Evolutionary conservation across 2,113 vertebrate genomes (phyloP).

Genomic region (Brachyhypopomus gauderio): DNA sequence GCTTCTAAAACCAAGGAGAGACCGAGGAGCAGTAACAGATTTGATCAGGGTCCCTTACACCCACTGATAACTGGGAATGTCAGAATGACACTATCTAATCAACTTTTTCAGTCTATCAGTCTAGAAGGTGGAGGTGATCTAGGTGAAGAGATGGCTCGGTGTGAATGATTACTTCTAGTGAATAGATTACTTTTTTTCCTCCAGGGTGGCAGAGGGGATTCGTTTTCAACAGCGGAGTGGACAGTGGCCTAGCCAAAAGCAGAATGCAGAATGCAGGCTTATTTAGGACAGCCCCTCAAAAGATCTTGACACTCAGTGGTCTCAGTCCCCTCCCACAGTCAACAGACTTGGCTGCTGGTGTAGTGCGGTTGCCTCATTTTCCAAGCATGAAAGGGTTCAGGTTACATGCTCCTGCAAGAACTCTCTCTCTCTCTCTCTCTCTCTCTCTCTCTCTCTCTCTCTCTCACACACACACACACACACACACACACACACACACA

Average conservation of each 20-base stretch:
- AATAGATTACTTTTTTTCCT: background rate
- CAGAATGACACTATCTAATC: background rate
- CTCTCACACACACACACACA: no score
- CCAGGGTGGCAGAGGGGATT: background rate
- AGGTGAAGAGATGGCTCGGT: background rate
- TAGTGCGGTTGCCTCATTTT: slow-evolving; percentile 57
- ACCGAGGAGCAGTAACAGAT: slow-evolving; percentile 12
- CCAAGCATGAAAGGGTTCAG: slow-evolving; percentile 57
- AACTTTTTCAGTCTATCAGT: background rate
- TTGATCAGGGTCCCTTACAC: background rate
- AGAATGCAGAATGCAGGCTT: slow-evolving; percentile 26
- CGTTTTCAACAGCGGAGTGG: slow-evolving; percentile 23
- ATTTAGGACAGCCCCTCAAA: slow-evolving; percentile 54
- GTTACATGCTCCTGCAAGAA: slow-evolving; percentile 46
- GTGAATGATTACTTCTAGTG: background rate
- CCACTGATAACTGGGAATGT: background rate
- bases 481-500: no score
- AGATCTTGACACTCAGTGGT: slow-evolving; percentile 59
- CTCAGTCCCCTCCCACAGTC: slow-evolving; percentile 25
- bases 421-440: no score
- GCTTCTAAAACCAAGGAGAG: slow-evolving; percentile 32
- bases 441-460: no score
- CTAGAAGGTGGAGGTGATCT: background rate
- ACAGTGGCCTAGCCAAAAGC: slow-evolving; percentile 28
- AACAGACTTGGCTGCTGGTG: slow-evolving; percentile 39